Percentiles rank a stretch among this genome's conserved stretches.
These are phyloP conservation scores for Synanthedon vespiformis DNA, from an alignment of 2,888 invertebrate genomes.

Conservation along the genomic window DNA sequence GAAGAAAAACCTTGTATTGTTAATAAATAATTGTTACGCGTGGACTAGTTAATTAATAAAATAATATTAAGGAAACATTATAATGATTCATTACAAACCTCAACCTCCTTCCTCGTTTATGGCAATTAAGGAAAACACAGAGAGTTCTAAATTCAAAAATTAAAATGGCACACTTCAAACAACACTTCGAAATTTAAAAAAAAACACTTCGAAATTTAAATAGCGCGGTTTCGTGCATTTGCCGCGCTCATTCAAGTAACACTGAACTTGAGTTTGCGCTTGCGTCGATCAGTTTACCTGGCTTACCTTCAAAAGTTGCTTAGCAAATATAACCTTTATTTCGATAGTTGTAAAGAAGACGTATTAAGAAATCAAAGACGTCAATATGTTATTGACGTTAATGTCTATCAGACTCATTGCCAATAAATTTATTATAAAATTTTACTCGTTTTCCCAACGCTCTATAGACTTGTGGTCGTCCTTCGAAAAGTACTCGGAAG, in stretches of 20 bases:
- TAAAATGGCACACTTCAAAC: conserved; percentile 13
- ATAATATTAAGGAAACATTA: too few relatives aligned
- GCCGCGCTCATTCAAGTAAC: conserved; percentile 34
- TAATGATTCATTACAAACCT: too few relatives aligned
- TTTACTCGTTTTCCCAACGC: not conserved
- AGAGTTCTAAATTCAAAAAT: conserved; percentile 8
- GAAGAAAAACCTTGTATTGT: too few relatives aligned
- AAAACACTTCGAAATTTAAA: conserved; percentile 20
- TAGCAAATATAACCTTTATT: not conserved
- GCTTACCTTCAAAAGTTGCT: conserved; percentile 27
- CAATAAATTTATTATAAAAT: not conserved
- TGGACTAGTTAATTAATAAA: too few relatives aligned
- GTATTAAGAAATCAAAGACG: not conserved
- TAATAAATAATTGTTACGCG: too few relatives aligned
- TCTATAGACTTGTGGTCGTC: not conserved
- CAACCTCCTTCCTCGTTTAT: too few relatives aligned
- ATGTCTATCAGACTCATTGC: not conserved
- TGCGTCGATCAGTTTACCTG: conserved; percentile 26
- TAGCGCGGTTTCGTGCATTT: conserved; percentile 23
- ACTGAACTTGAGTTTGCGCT: conserved; percentile 52
- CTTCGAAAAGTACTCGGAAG: not conserved
- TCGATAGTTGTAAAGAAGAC: not conserved
- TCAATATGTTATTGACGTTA: conserved; percentile 1
- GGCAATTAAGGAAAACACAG: not conserved
- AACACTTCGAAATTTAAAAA: conserved; percentile 15